Evolutionary conservation across 2,797 vertebrate genomes (phyloP), one percentile per base, ranked within the genome.

Genomic region (Euthynnus affinis): DNA sequence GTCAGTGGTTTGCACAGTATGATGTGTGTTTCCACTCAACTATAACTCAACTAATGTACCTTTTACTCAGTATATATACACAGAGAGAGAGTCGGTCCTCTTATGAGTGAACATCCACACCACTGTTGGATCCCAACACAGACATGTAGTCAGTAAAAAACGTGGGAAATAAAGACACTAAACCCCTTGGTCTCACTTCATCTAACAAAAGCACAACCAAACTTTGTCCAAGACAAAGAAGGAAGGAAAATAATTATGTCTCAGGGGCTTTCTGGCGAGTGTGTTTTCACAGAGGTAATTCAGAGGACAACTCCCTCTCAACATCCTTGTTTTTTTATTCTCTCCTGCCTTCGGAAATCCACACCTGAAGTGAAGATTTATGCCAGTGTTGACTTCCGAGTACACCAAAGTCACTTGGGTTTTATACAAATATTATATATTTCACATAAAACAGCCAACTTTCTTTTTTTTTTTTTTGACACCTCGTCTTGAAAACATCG

Each of bases 191-290:
- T 84, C 81, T 89, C 68, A 72, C 81, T 84, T 82, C 77, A 67
- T 81, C 82, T 74, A 74, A 89, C 79, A 84, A 79, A 81, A 80
- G 77, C 76, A 70, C 75, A 76, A 83, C 64, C 55, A 65, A 71
- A 59, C 46, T n/a, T 66, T 64, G 77, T 91, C 91, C 87, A 92
- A 93, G 85, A 87, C 88, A 90, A 92, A 92, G 82, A 88, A 76
- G 76, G 84, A 91, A 76, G 82, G 74, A 81, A 88, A 89, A 93
- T 83, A 93, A 90, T 90, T 87, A 70, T 40, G 85, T 90, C 88
- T 91, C 81, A 14, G 78, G 62, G 86, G 87, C 52, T 91, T 93
- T 92, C 79, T 82, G 82, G 48, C n/a, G 48, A 69, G 66, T 52
- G 67, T 87, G 76, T 86, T 86, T 87, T 76, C 74, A 76, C 78